phyloP scores from a whole-genome alignment of 2,113 vertebrate genomes.

The Corythornis cristatus region DNA sequence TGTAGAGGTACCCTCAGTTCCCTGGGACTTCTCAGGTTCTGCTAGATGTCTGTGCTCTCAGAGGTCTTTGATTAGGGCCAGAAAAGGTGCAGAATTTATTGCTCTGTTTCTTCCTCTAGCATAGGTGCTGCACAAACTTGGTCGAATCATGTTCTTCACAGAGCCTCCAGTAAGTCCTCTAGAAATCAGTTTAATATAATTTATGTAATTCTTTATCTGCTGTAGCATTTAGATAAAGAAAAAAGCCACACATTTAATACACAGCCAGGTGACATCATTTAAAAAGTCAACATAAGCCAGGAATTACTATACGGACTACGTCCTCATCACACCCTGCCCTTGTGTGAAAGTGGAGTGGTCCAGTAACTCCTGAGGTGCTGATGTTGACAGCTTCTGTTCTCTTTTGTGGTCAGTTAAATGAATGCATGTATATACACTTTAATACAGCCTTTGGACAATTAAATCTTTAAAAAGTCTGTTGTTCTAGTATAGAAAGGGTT shows the following conservation, averaged over 20 bases:
- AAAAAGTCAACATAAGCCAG: neutral
- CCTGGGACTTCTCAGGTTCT: neutral
- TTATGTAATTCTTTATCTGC: neutral
- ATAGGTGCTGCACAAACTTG: fast-evolving
- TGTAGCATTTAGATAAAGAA: neutral
- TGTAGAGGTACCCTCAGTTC: neutral
- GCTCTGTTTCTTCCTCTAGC: fast-evolving
- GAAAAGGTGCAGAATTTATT: neutral
- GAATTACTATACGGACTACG: neutral
- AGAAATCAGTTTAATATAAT: neutral
- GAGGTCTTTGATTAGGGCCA: neutral
- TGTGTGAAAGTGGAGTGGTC: fast-evolving
- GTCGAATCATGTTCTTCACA: neutral
- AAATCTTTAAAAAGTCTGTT: neutral
- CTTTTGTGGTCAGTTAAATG: neutral
- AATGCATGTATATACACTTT: neutral
- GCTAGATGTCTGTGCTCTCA: neutral
- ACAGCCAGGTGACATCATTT: neutral
- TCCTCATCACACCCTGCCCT: neutral
- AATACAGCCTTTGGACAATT: neutral
- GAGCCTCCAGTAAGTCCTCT: neutral
- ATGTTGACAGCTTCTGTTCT: neutral
- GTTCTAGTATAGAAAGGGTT: neutral
- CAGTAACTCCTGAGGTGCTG: neutral
- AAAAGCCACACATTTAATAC: neutral